Evolutionary conservation across 2,113 vertebrate species (phyloP), one percentile per base, ranked within the genome.

Genomic region (Bungarus multicinctus): DNA sequence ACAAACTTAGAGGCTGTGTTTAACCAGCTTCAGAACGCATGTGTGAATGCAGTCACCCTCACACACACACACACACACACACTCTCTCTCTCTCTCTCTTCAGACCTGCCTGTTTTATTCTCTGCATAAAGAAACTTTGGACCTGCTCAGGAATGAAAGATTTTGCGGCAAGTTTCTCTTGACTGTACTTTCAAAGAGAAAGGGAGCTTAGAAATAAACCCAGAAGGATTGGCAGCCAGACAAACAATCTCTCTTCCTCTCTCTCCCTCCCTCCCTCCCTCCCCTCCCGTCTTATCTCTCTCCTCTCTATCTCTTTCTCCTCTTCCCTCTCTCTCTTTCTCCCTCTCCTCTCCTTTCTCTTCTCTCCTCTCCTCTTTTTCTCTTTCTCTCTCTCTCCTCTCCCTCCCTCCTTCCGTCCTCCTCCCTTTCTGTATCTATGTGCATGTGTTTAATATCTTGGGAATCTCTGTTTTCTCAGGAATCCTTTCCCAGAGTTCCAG

Each of bases 251-350:
- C 50, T 7, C 10, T 50, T 9, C 10, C 50, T 52, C 50, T 6
- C 10, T 52, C 50, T 52, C 50, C 10, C 50, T 52, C 50, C 10
- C 9, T 52, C 7, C 2, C 50, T 52, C 50, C 10, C 9, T 52
- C 9, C 2, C 50, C 45, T 47, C 47, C 7, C 45, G n/a, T 5
- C 45, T 47, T 2, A 0, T 47, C 45, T 47, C 45, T 47, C 6
- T 47, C 3, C 45, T 45, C 45, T 45, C 45, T 45, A 3, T 3
- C 4, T 7, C 5, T 1, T 6, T 0, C 45, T 3, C 6, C 5
- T 47, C 5, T n/a, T 45, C 45, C 4, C 45, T 50, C 47, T 6
- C 47, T 50, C 47, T 8, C 47, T 50, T 9, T 50, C 47, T 50
- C 47, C 50, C 8, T 50, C 50, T 50, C 50, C 9, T 50, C 6